phyloP scores from a whole-genome alignment of 1,140 invertebrate species.

The Zaprionus gabonicus region DNA sequence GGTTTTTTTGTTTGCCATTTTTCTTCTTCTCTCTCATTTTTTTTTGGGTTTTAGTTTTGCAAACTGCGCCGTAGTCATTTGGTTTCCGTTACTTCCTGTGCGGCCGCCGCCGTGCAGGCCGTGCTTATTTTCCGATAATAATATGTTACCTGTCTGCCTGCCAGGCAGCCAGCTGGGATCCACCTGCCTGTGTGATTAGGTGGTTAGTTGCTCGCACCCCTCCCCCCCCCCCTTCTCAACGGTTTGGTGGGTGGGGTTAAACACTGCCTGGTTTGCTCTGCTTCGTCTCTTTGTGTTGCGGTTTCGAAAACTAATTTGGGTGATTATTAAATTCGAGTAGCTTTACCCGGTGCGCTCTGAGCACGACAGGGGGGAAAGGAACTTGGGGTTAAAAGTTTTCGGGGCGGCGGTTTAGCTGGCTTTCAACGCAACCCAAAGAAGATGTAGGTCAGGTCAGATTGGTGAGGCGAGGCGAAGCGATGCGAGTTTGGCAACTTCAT shows the following conservation, averaged over 20 bases:
- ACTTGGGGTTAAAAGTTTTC: conserved; percentile 37
- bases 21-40: neutral
- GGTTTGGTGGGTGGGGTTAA: conserved; percentile 8
- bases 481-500: conserved; percentile 58
- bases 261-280: conserved; percentile 38
- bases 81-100: conserved; percentile 73
- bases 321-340: conserved; percentile 75
- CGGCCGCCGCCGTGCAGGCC: conserved; percentile 41
- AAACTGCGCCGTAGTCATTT: conserved; percentile 69
- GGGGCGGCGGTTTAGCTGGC: conserved; percentile 10
- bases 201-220: conserved; percentile 12
- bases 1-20: conserved; percentile 1
- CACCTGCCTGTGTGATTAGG: conserved; percentile 22
- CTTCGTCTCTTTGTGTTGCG: conserved; percentile 57
- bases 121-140: conserved; percentile 72
- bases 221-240: neutral
- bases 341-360: neutral
- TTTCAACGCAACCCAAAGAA: conserved; percentile 26
- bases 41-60: conserved; percentile 51
- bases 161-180: neutral
- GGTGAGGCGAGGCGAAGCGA: neutral
- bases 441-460: conserved; percentile 47
- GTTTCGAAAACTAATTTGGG: conserved; percentile 81
- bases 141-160: conserved; percentile 65
- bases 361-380: neutral